Evolutionary conservation across 2,113 vertebrate genomes (phyloP).

Genomic region (Desmodus rotundus): DNA sequence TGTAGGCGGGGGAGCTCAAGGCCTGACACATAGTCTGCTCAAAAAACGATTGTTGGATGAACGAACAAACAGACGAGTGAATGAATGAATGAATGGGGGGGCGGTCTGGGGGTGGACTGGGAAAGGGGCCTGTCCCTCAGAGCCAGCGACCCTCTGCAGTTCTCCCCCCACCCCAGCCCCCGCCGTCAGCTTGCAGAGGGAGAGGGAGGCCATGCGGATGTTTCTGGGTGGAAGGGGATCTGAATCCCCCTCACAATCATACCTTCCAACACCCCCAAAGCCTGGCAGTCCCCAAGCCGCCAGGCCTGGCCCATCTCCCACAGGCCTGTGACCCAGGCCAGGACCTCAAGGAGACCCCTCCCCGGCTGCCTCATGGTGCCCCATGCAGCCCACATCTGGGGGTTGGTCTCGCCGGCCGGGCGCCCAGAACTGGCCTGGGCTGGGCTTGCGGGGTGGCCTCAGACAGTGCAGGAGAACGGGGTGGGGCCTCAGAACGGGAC

Average conservation of each 20-base stretch:
- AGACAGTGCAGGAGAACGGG: fast-evolving
- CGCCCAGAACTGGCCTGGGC: too few species aligned
- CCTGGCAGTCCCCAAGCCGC: not conserved
- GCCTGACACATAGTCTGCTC: fast-evolving
- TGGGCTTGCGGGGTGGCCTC: not conserved
- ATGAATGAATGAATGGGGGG: not conserved
- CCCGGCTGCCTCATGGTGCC: not conserved
- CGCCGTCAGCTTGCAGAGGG: too few species aligned
- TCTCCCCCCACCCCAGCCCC: too few species aligned
- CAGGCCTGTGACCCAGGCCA: not conserved
- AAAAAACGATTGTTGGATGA: too few species aligned
- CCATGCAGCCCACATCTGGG: not conserved
- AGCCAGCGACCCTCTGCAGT: not conserved
- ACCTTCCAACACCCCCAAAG: too few species aligned
- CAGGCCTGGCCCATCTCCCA: not conserved
- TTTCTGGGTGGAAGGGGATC: not conserved
- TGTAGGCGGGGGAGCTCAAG: not conserved
- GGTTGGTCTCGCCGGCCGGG: not conserved
- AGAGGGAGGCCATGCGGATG: not conserved
- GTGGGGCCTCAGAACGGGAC: not conserved
- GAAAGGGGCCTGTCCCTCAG: not conserved
- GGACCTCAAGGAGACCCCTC: too few species aligned
- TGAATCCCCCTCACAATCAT: not conserved
- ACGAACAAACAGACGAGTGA: not conserved
- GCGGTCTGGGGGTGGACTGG: not conserved